phyloP scores from a whole-genome alignment of 2,888 invertebrate genomes.

The Elegia similella region DNA sequence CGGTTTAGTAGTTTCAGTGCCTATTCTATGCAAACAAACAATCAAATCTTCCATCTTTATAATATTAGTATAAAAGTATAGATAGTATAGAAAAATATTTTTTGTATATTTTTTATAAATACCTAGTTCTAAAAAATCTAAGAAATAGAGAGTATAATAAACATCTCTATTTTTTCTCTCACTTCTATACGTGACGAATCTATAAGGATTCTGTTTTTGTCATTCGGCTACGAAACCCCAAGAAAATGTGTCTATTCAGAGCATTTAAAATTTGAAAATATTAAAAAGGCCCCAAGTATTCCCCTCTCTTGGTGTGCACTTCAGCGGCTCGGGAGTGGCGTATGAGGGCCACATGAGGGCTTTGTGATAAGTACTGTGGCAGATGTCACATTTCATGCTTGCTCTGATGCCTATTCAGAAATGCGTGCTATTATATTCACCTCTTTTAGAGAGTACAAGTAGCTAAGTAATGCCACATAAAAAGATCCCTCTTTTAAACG shows the following conservation, averaged over 20 bases:
- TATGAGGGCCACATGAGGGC: not conserved
- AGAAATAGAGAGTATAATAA: no score
- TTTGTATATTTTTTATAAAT: no score
- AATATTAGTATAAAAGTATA: no score
- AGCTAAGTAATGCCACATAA: not conserved
- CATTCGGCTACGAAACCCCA: no score
- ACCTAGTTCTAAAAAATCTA: no score
- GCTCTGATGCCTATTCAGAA: constrained; percentile 10
- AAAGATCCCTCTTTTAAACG: not conserved
- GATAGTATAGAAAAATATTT: no score
- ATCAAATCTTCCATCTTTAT: no score
- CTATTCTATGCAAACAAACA: no score
- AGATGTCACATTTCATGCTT: constrained; percentile 13
- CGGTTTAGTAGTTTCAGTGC: no score
- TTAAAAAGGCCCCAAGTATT: not conserved
- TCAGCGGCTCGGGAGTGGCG: not conserved
- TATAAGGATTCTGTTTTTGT: no score
- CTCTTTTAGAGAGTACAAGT: not conserved
- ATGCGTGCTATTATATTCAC: not conserved
- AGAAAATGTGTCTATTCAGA: not conserved
- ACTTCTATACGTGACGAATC: no score
- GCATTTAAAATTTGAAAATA: constrained; percentile 1
- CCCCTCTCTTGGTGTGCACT: not conserved
- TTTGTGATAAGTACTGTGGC: constrained; percentile 14
- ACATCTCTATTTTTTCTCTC: no score